phyloP scores from a whole-genome alignment of 2,797 vertebrate species.

The Clarias laeviceps region DNA sequence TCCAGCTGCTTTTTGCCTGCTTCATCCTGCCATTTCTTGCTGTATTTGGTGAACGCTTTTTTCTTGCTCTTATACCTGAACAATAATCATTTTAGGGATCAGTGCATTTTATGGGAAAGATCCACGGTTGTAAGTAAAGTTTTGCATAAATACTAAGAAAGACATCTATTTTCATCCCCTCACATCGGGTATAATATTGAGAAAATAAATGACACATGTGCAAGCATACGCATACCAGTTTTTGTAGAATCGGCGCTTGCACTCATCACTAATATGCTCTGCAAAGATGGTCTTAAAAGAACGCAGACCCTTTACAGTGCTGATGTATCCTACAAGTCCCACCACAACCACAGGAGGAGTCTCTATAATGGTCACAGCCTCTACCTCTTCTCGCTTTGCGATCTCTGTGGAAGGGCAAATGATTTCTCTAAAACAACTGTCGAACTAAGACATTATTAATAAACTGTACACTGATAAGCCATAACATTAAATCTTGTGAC shows the following conservation, averaged over 20 bases:
- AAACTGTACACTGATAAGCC: background rate
- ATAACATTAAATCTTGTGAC: no score
- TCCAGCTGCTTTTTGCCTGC: slow-evolving; percentile 87
- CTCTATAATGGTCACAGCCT: slow-evolving; percentile 91
- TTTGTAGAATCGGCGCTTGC: slow-evolving; percentile 91
- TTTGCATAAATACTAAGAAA: background rate
- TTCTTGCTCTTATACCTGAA: slow-evolving; percentile 92
- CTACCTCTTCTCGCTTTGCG: slow-evolving; percentile 89
- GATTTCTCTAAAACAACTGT: background rate
- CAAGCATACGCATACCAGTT: slow-evolving; percentile 78
- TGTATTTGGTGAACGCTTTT: slow-evolving; percentile 92
- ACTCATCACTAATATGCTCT: slow-evolving; percentile 91
- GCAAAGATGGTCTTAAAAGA: slow-evolving; percentile 91
- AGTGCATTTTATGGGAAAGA: background rate
- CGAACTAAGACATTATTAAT: background rate
- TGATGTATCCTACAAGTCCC: slow-evolving; percentile 87
- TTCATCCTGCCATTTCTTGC: slow-evolving; percentile 89
- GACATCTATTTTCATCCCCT: background rate
- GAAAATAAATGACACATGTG: background rate
- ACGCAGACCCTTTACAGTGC: slow-evolving; percentile 82
- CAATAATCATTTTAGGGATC: background rate
- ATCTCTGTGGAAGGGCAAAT: slow-evolving; percentile 71
- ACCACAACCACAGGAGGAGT: slow-evolving; percentile 88
- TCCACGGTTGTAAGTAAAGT: background rate
- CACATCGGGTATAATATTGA: no score